phyloP scores from a whole-genome alignment of 2,797 vertebrate species.

The Dendrocincla tyrannina region DNA sequence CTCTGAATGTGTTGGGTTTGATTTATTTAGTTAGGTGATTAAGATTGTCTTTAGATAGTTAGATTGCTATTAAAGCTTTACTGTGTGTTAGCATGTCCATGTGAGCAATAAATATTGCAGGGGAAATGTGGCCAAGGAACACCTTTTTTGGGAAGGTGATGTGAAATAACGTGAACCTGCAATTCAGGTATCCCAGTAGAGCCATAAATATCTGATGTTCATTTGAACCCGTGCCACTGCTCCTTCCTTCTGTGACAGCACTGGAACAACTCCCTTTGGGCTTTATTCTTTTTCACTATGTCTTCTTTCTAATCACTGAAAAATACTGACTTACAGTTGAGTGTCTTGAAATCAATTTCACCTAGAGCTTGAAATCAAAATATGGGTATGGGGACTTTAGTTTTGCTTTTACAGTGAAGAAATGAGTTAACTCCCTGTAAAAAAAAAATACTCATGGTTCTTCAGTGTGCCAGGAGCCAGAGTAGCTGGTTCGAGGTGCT shows the following conservation, averaged over 20 bases:
- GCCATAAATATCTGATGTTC: neutral
- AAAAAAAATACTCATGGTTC: neutral
- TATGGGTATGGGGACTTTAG: accelerated
- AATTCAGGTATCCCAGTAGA: neutral
- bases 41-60: neutral
- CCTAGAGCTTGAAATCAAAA: neutral
- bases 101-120: neutral
- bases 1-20: neutral
- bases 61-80: neutral
- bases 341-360: neutral
- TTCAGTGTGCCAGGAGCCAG: accelerated
- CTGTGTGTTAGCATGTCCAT: accelerated
- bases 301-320: neutral
- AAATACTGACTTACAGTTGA: neutral
- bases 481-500: neutral
- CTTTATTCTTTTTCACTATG: neutral
- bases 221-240: neutral
- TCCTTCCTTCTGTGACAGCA: accelerated
- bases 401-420: neutral
- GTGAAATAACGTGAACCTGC: neutral
- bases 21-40: neutral
- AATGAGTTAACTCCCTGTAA: accelerated
- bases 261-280: accelerated
- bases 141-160: neutral
- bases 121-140: neutral